Evolutionary conservation across 2,888 invertebrate genomes (phyloP).

Genomic region (Lithophane semibrunnea): DNA sequence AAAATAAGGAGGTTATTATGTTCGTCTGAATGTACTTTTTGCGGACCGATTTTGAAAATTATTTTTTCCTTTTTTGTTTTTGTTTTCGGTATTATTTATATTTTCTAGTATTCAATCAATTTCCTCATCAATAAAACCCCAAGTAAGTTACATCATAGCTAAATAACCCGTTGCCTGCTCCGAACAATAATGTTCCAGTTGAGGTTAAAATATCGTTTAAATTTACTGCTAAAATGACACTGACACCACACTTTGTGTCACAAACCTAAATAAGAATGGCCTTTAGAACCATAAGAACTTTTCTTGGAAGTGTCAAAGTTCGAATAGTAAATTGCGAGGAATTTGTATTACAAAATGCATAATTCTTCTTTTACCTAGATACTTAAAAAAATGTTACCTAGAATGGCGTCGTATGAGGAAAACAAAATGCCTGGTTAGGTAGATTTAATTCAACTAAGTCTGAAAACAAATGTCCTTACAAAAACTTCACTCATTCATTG

Average conservation of each 20-base stretch:
- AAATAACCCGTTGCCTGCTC: neutral
- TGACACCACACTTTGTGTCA: conserved; percentile 32
- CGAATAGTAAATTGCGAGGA: neutral
- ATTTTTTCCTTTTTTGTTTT: no score
- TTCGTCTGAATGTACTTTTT: no score
- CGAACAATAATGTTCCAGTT: conserved; percentile 12
- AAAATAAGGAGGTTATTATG: no score
- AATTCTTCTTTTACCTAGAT: conserved; percentile 5
- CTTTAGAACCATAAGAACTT: neutral
- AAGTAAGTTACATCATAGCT: conserved; percentile 12
- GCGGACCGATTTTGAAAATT: no score
- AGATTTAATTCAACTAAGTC: neutral
- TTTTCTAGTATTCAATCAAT: neutral
- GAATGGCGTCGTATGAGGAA: neutral
- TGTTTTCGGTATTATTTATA: neutral
- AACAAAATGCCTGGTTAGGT: neutral
- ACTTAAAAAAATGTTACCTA: neutral
- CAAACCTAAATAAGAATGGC: conserved; percentile 4
- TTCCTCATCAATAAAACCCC: conserved; percentile 4
- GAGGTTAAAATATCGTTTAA: conserved; percentile 48
- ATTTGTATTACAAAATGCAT: neutral
- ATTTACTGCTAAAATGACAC: conserved; percentile 34
- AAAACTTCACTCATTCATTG: no score
- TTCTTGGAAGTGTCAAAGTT: neutral
- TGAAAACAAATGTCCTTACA: no score